Percentiles rank a stretch among this genome's conserved stretches.
These are phyloP conservation scores for Zaprionus bogoriensis DNA, from an alignment of 2,888 invertebrate genomes.

Conservation along the genomic window DNA sequence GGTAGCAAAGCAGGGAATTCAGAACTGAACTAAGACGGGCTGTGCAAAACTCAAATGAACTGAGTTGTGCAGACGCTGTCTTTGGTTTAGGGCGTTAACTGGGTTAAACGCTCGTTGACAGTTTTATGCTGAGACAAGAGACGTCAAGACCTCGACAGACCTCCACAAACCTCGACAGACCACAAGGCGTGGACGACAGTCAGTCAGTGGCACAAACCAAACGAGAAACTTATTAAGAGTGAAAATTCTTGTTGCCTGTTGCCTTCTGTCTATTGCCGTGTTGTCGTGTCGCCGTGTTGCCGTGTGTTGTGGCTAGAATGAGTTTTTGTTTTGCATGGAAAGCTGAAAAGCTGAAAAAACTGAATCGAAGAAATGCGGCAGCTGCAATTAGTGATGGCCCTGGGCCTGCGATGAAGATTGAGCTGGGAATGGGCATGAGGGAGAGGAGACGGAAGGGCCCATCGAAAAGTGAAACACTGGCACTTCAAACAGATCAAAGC, in stretches of 20 bases:
- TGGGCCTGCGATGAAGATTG: slow-evolving; percentile 14
- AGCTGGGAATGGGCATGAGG: neutral
- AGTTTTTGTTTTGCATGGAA: slow-evolving; percentile 59
- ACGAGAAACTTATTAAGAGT: slow-evolving; percentile 75
- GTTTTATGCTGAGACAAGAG: slow-evolving; percentile 59
- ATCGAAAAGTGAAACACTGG: slow-evolving; percentile 58
- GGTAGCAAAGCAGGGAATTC: slow-evolving; percentile 11
- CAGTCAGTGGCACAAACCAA: slow-evolving; percentile 72
- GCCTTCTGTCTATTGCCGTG: no score
- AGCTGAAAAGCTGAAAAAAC: slow-evolving; percentile 37
- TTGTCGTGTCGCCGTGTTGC: no score
- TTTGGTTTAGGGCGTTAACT: slow-evolving; percentile 70
- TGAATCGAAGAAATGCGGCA: slow-evolving; percentile 36
- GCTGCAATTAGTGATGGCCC: slow-evolving; percentile 57
- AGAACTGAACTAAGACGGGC: slow-evolving; percentile 7
- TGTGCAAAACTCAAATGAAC: slow-evolving; percentile 1
- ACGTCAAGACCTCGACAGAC: slow-evolving; percentile 24
- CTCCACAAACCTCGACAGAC: slow-evolving; percentile 12
- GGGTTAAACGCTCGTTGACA: slow-evolving; percentile 74
- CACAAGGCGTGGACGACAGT: slow-evolving; percentile 54
- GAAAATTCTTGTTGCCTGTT: slow-evolving; percentile 56
- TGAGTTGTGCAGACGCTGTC: slow-evolving; percentile 10
- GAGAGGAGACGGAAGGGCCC: no score
- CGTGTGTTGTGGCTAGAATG: slow-evolving; percentile 44
- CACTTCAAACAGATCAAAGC: slow-evolving; percentile 51